phyloP scores from a whole-genome alignment of 2,888 invertebrate species.

The Mechanitis mazaeus region DNA sequence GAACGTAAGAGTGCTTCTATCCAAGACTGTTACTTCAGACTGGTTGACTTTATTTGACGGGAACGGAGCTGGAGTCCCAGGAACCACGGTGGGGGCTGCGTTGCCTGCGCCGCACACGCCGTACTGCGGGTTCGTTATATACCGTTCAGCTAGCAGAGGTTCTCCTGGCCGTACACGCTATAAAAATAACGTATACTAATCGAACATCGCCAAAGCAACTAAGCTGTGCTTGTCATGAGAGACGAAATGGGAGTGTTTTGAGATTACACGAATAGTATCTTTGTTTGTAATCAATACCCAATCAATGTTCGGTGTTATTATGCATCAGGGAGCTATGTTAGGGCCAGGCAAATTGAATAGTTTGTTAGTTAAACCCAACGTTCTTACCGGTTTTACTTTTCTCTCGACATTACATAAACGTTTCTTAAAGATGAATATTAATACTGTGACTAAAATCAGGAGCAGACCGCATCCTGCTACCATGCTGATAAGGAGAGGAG shows the following conservation, averaged over 20 bases:
- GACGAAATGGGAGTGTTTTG: not conserved
- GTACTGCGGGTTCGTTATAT: constrained; percentile 87
- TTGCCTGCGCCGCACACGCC: constrained; percentile 68
- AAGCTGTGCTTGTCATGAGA: constrained; percentile 10
- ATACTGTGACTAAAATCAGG: constrained; percentile 43
- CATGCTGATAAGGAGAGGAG: constrained; percentile 38
- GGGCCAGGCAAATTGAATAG: constrained; percentile 10
- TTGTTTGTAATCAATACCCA: not conserved
- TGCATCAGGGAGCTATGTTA: not conserved
- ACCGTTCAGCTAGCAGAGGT: constrained; percentile 83
- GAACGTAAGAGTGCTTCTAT: constrained; percentile 81
- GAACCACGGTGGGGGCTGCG: constrained; percentile 31
- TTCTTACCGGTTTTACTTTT: constrained; percentile 63
- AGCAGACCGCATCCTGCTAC: constrained; percentile 46
- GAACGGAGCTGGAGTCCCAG: constrained; percentile 35
- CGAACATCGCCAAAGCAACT: constrained; percentile 31
- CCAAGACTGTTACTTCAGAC: constrained; percentile 76
- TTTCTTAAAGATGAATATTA: constrained; percentile 55
- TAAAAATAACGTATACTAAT: constrained; percentile 39
- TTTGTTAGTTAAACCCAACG: constrained; percentile 11
- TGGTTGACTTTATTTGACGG: constrained; percentile 50
- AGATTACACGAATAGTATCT: not conserved
- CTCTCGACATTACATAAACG: constrained; percentile 58
- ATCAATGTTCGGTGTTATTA: not conserved
- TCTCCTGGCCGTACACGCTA: constrained; percentile 76